Percentiles rank a stretch among this genome's conserved stretches.
Conservation (phyloP, 2,797 vertebrate species). For the Lophius americanus region DNA sequence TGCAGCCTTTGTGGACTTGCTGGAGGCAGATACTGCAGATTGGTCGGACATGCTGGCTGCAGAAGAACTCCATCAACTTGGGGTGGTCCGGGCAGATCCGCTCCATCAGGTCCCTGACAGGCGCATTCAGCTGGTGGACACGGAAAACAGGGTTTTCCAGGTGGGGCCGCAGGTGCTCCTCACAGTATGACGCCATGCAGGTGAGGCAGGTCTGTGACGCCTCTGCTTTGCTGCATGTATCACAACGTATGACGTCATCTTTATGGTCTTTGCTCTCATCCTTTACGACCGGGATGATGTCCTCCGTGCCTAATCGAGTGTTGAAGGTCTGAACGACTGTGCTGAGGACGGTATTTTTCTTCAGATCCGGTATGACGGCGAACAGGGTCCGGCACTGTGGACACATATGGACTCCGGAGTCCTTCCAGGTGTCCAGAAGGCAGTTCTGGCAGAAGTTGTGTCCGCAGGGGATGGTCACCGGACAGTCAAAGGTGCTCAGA, state of each 20-base stretch:
- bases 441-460: constrained; percentile 93
- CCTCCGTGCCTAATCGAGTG: not conserved
- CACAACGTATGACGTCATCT: constrained; percentile 76
- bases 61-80: constrained; percentile 90
- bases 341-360: constrained; percentile 92
- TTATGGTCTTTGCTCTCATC: not conserved
- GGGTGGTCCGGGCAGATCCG: constrained; percentile 86
- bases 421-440: constrained; percentile 83
- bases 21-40: constrained; percentile 91
- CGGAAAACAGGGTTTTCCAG: constrained; percentile 84
- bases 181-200: constrained; percentile 93
- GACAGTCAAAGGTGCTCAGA: constrained; percentile 84
- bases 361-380: constrained; percentile 82
- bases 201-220: constrained; percentile 90
- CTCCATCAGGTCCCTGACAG: constrained; percentile 80
- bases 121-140: constrained; percentile 83
- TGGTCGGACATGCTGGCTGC: constrained; percentile 75
- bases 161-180: constrained; percentile 89
- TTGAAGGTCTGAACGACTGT: constrained; percentile 85
- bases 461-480: constrained; percentile 92
- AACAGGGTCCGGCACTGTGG: constrained; percentile 88
- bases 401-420: constrained; percentile 71
- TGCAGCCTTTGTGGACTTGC: constrained; percentile 82
- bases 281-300: rapidly evolving
- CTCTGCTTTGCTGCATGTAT: constrained; percentile 80